Evolutionary conservation across 2,113 vertebrate species (phyloP).

Genomic region (Agelaius tricolor): DNA sequence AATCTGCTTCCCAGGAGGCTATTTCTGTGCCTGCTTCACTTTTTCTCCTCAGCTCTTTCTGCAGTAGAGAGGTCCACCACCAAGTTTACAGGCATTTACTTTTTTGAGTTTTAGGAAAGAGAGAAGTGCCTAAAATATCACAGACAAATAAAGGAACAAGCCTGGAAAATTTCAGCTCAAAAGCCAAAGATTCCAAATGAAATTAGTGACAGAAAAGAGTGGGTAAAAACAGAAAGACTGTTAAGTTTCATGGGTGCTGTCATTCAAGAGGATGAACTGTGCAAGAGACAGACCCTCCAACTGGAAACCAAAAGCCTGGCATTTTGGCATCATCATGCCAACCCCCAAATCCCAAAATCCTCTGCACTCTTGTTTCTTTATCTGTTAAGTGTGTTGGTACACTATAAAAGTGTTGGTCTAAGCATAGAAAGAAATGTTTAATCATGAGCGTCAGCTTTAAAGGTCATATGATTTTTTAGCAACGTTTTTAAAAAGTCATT

Average conservation of each 20-base stretch:
- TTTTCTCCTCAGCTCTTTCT: neutral
- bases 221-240: neutral
- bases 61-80: neutral
- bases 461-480: neutral
- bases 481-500: neutral
- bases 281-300: neutral
- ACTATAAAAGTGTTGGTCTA: neutral
- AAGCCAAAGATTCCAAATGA: neutral
- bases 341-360: neutral
- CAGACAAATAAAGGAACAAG: neutral
- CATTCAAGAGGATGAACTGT: neutral
- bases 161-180: neutral
- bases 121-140: neutral
- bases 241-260: neutral
- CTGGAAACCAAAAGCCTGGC: neutral
- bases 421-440: neutral
- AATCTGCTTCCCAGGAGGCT: neutral
- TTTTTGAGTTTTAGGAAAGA: neutral
- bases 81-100: neutral
- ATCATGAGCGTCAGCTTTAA: neutral
- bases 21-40: slow-evolving; percentile 5
- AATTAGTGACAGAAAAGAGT: neutral
- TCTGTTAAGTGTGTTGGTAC: neutral
- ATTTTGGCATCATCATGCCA: neutral
- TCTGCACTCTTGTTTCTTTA: neutral